Evolutionary conservation across 1,140 invertebrate genomes (phyloP), one percentile per base, ranked within the genome.

Genomic region (Argopecten irradians): DNA sequence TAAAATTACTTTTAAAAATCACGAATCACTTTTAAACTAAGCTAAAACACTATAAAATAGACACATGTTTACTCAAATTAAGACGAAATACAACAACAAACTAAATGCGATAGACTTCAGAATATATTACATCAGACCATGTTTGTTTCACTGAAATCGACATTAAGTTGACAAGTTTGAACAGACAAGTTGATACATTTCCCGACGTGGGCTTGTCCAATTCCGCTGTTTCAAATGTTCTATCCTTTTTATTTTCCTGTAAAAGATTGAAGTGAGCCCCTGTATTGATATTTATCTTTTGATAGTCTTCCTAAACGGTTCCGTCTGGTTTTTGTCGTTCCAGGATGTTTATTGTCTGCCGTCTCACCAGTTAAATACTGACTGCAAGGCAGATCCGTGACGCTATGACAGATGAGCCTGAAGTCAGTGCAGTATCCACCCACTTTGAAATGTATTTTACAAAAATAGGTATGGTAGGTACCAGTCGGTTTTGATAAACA

Each of bases 201-300:
- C 16, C 55, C 55, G 55, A 71, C 55, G n/a, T 28, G 16, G 55
- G 55, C 5, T 71, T 71, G 55, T 71, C 55, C 55, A 71, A 71
- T 71, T 71, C 55, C 55, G 55, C 11, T 71, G 55, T 71, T 71
- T 28, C 22, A 71, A 71, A n/a, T 22, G 55, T 28, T 11, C n/a
- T 13, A 8, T 5, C 19, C 0, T 8, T 71, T 71, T 71, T 71
- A 5, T 71, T 71, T 16, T 71, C 2, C n/a, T 7, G 55, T n/a
- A 1, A 71, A 71, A 71, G 22, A 28, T 5, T 5, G 28, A 71
- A 71, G 55, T 71, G n/a, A 28, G 22, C 5, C 11, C 28, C 11
- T 71, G 5, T 71, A 71, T 71, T 71, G 55, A 71, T 71, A 71
- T 71, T 71, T 71, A 71, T 71, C 55, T 71, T 71, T 71, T 71